Base-by-base conservation (phyloP, 2,888 invertebrate species). In the Dorcus parallelipipedus region DNA sequence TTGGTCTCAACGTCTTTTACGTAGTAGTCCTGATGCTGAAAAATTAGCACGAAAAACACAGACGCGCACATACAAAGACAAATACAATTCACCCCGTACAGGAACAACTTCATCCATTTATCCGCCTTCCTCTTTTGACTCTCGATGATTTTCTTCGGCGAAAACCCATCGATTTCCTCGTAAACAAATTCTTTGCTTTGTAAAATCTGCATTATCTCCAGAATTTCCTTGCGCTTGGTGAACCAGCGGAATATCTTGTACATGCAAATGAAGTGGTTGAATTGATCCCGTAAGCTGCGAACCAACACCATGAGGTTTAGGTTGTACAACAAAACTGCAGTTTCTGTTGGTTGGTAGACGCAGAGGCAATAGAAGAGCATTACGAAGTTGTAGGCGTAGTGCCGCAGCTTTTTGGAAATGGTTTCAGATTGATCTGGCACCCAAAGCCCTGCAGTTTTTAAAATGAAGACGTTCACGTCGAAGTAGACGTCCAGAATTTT, bases 401-500 rank as follows among this genome's bases (percentile, higher is more conserved):
- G 55, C 7, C 39, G 38, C 8, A 52, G 20, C 8, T 52, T 38
- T 14, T 38, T 54, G 47, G 38, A 51, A 23, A 41, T 55, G 38
- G 54, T 33, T 33, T 26, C 38, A 2, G 47, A 40, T 45, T 43
- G 52, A 8, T 58, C 49, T 8, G 63, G 60, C 14, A 67, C 41
- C 67, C 67, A 67, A 33, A 67, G 38, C 3, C 63, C 67, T 33
- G 60, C 61, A 1, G 55, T 48, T 59, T 61, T 63, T 17, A 67
- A 52, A 38, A 67, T 63, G 38, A 60, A 62, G 3, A 60, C 23
- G 50, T 64, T 64, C 20, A 54, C 58, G 7, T 60, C 57, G 43
- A 65, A 67, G 51, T 63, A 66, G 10, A 59, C 47, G 38, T 39
- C 56, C 9, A 64, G 59, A 9, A 20, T 38, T 20, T 54, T 14